Conservation (phyloP, 2,113 vertebrate genomes). For the Microtus ochrogaster region DNA sequence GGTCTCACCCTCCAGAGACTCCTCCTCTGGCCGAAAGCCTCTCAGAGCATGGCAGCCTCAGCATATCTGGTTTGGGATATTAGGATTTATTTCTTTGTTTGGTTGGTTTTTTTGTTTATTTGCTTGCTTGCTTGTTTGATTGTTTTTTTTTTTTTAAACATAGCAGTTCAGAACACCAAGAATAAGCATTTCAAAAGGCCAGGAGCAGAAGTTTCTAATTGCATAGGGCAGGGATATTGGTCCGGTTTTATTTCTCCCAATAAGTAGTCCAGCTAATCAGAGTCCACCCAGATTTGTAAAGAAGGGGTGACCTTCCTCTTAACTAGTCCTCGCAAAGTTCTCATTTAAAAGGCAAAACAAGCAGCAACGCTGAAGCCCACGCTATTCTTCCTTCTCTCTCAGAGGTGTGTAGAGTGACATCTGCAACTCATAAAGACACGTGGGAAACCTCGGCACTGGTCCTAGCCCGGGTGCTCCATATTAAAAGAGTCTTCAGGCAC, state of each 20-base stretch:
- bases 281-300: neutral
- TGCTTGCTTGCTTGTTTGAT: too few species aligned
- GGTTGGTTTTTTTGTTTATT: neutral
- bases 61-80: neutral
- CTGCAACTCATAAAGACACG: neutral
- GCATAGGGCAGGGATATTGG: neutral
- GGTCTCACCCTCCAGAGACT: neutral
- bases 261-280: neutral
- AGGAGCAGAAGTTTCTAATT: neutral
- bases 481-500: neutral
- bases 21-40: neutral
- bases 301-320: neutral
- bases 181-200: slow-evolving; percentile 31
- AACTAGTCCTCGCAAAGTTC: neutral
- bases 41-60: neutral
- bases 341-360: neutral
- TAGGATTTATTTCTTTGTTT: neutral
- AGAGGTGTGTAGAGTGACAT: neutral
- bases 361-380: neutral
- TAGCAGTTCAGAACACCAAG: neutral
- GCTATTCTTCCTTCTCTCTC: neutral
- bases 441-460: neutral
- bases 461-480: neutral
- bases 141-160: neutral
- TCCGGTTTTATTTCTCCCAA: neutral